Conservation (phyloP, 2,888 invertebrate genomes). For the Cryptophagus acutangulus region DNA sequence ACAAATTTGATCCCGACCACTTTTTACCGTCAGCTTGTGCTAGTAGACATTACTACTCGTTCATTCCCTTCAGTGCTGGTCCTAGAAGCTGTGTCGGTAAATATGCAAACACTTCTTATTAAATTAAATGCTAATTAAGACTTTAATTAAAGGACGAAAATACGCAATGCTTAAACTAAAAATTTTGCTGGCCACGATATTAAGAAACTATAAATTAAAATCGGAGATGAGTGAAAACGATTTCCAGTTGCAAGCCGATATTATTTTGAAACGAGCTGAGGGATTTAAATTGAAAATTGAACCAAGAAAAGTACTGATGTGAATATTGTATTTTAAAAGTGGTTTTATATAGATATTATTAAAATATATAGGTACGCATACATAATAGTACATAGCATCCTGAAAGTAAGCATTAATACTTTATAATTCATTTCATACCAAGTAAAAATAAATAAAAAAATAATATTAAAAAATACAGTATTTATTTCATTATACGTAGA, state of each 20-base stretch:
- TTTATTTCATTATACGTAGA: too few species aligned
- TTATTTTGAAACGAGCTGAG: conserved; percentile 63
- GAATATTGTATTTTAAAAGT: too few species aligned
- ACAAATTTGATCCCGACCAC: conserved; percentile 76
- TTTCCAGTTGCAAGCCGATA: conserved; percentile 60
- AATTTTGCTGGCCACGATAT: conserved; percentile 60
- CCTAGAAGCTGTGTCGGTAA: conserved; percentile 74
- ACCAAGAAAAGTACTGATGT: too few species aligned
- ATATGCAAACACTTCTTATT: conserved; percentile 5
- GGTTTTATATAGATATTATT: too few species aligned
- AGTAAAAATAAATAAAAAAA: too few species aligned
- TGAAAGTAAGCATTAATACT: too few species aligned
- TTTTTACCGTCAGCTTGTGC: conserved; percentile 76
- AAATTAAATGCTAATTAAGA: too few species aligned
- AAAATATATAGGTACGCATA: too few species aligned
- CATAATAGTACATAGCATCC: too few species aligned
- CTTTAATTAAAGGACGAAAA: conserved; percentile 54
- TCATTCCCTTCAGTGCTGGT: conserved; percentile 78
- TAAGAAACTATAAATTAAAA: conserved; percentile 60
- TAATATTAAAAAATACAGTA: too few species aligned
- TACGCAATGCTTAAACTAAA: conserved; percentile 57
- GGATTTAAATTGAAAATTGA: conserved; percentile 52
- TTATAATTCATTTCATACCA: too few species aligned
- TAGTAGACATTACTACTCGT: conserved; percentile 75
- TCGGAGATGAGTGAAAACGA: conserved; percentile 49